A percentile compares a stretch with the other conserved stretches of the same genome.
Evolutionary conservation across 92 coral and sea anemone genomes (phyloP).

Genomic region (Phenganax marumi): DNA sequence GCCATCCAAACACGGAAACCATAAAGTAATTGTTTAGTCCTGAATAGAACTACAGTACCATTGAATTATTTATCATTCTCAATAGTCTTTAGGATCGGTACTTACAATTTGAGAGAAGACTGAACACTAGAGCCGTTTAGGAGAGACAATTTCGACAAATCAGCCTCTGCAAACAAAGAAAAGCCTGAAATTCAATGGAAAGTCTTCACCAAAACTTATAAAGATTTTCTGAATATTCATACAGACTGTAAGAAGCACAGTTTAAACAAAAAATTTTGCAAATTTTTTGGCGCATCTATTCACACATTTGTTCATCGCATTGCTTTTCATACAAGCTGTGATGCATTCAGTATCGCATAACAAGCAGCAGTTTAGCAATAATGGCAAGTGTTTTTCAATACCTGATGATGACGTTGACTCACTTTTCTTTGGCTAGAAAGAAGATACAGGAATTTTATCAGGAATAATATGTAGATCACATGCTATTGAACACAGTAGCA

Average conservation of each 20-base stretch:
- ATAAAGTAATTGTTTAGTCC: too few relatives aligned
- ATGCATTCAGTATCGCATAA: too few relatives aligned
- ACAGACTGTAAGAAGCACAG: background rate
- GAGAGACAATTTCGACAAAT: conserved; percentile 27
- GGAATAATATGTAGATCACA: too few relatives aligned
- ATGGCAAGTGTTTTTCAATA: too few relatives aligned
- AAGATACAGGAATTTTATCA: conserved; percentile 9
- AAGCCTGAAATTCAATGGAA: background rate
- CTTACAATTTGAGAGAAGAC: conserved; percentile 32
- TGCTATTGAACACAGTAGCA: too few relatives aligned
- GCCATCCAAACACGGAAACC: too few relatives aligned
- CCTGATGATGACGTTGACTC: conserved; percentile 57
- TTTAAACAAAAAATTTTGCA: background rate
- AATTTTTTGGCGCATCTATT: background rate
- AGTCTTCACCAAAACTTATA: background rate
- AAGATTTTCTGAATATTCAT: background rate
- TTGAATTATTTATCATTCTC: background rate
- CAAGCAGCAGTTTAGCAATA: too few relatives aligned
- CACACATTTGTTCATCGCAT: too few relatives aligned
- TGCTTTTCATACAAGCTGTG: too few relatives aligned
- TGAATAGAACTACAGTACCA: background rate
- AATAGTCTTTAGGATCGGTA: background rate
- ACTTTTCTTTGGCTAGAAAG: conserved; percentile 62
- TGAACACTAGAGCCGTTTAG: conserved; percentile 19
- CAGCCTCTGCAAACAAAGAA: conserved; percentile 14